Evolutionary conservation across 2,113 vertebrate species (phyloP).

Genomic region (Tychaedon coryphoeus): DNA sequence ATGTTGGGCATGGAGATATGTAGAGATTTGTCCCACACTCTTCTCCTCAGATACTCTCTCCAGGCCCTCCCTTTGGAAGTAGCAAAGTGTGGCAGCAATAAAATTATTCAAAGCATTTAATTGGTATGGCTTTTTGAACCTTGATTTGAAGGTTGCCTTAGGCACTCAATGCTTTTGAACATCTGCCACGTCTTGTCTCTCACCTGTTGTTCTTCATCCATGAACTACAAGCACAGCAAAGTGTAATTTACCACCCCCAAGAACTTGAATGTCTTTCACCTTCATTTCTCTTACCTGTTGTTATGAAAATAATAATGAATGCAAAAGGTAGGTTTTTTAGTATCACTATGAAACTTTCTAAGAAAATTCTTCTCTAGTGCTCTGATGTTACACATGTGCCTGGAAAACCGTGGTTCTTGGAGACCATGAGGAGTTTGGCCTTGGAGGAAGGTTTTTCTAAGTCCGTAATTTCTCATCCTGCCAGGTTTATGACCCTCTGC

Average conservation of each 20-base stretch:
- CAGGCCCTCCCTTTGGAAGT: neutral
- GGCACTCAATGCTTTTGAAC: neutral
- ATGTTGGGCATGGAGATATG: accelerated
- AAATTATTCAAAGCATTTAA: neutral
- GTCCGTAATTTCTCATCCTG: neutral
- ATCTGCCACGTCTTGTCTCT: neutral
- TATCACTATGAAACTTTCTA: neutral
- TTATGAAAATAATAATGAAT: neutral
- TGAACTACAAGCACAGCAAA: neutral
- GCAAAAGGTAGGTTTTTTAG: neutral
- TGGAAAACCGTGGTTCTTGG: neutral
- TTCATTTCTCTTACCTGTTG: neutral
- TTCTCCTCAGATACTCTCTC: neutral
- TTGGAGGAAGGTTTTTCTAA: neutral
- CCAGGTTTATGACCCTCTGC: neutral
- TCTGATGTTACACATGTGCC: neutral
- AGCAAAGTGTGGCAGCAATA: neutral
- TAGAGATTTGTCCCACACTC: neutral
- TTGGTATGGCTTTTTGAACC: neutral
- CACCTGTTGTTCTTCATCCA: neutral
- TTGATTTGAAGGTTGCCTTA: neutral
- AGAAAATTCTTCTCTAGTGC: neutral
- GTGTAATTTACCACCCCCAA: neutral
- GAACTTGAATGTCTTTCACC: neutral
- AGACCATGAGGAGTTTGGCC: neutral